Conservation (phyloP, 1,140 invertebrate genomes). For the Lucilia sericata region DNA sequence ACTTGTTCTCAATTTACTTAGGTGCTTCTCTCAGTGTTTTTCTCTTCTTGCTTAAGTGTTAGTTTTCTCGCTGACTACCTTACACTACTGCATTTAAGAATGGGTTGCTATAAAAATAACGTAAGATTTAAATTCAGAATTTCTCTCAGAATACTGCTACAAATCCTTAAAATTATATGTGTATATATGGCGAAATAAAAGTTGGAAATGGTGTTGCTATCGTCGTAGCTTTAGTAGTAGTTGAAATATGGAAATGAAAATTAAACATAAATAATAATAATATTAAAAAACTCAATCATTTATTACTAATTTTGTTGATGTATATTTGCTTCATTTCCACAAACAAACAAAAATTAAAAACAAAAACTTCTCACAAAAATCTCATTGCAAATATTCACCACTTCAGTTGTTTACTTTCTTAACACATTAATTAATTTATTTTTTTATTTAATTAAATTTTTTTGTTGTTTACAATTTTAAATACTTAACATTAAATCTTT, state of each 20-base stretch:
- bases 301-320: background rate
- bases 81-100: too few species aligned
- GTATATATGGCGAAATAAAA: background rate
- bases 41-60: too few species aligned
- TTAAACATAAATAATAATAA: background rate
- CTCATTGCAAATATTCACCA: constrained; percentile 15
- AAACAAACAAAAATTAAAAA: background rate
- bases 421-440: background rate
- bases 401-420: background rate
- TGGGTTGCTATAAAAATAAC: too few species aligned
- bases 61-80: too few species aligned
- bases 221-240: background rate
- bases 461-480: background rate
- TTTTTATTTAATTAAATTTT: background rate
- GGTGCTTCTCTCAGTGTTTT: too few species aligned
- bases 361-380: background rate
- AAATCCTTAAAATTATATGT: too few species aligned
- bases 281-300: background rate
- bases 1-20: too few species aligned
- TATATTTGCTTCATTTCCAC: constrained; percentile 26
- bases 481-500: background rate
- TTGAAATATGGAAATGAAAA: constrained; percentile 1
- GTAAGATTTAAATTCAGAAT: too few species aligned
- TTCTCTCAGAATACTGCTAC: too few species aligned
- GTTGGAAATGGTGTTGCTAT: background rate